Conservation (phyloP, 2,797 vertebrate species). For the Poeciliopsis turneri region DNA sequence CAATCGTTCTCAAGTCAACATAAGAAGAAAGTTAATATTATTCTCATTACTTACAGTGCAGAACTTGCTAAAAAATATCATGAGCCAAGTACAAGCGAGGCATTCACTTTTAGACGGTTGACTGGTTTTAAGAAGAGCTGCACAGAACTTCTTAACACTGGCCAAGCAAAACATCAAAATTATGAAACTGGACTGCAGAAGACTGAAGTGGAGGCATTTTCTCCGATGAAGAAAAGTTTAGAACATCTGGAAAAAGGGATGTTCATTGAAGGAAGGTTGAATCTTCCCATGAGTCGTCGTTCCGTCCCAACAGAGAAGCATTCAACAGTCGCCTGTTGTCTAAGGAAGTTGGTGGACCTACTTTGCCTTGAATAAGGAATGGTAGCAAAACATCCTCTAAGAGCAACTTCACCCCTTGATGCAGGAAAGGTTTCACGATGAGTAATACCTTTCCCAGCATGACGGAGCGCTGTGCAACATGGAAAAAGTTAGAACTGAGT, state of each 20-base stretch:
- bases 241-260: not conserved
- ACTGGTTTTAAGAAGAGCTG: not conserved
- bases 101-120: not conserved
- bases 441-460: not conserved
- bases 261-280: not conserved
- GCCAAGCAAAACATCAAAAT: not conserved
- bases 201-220: not conserved
- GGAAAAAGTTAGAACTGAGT: not conserved
- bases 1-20: not conserved
- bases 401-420: not conserved
- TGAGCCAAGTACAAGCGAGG: not conserved
- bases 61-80: not conserved
- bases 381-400: not conserved
- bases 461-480: not conserved
- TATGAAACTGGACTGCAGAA: not conserved
- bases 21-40: not conserved
- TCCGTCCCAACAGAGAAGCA: not conserved
- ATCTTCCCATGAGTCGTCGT: not conserved
- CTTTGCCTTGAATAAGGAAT: not conserved
- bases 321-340: not conserved
- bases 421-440: not conserved
- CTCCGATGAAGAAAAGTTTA: not conserved
- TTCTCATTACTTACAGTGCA: not conserved
- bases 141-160: too few relatives aligned
- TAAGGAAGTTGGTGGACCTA: not conserved